Evolutionary conservation across 2,797 vertebrate genomes (phyloP), one percentile per base, ranked within the genome.

Genomic region (Linurgus olivaceus): DNA sequence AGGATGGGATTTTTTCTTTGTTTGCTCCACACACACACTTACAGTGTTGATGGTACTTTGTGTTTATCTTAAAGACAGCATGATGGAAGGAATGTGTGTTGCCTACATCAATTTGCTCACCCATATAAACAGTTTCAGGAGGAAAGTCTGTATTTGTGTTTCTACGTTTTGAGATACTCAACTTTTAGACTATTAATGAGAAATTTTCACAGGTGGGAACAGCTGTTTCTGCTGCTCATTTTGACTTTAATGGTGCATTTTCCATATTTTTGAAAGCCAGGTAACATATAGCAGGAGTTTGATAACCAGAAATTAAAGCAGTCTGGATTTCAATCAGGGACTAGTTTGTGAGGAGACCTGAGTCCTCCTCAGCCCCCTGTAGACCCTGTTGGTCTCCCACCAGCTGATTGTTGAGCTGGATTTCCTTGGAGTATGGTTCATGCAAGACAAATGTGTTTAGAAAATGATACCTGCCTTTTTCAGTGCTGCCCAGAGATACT

Each of bases 1-100:
- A 75, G 91, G 82, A 86, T 80, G 89, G 93, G 93, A 86, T 94
- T 96, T 96, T 95, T 95, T 81, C 91, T 91, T 94, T 95, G 91
- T 95, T 96, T 95, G 90, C 93, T 96, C 82, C 90, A 75, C 85
- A 44, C 14, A 24, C 87, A 52, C 89, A 24, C 85, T 92, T 85
- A 68, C 1, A 38, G 90, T 95, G 95, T 96, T 95, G 96, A 96
- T 96, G 94, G 95, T 95, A 78, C 96, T 95, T 88, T 28, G 88
- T 96, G 93, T 96, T 96, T 96, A 96, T 96, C 91, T 96, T 96
- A 84, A 94, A 88, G 95, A 78, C 95, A 95, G 93, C 93, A 67
- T 90, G 95, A 95, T 93, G 96, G 95, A 96, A 95, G 95, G 93
- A 96, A 95, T 96, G 96, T 75, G 94, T 95, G 90, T 94, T 96